A percentile compares a stretch with the other conserved stretches of the same genome.
These are phyloP conservation scores for Sinocyclocheilus maitianheensis DNA, from an alignment of 2,113 vertebrate species.

Conservation along the genomic window DNA sequence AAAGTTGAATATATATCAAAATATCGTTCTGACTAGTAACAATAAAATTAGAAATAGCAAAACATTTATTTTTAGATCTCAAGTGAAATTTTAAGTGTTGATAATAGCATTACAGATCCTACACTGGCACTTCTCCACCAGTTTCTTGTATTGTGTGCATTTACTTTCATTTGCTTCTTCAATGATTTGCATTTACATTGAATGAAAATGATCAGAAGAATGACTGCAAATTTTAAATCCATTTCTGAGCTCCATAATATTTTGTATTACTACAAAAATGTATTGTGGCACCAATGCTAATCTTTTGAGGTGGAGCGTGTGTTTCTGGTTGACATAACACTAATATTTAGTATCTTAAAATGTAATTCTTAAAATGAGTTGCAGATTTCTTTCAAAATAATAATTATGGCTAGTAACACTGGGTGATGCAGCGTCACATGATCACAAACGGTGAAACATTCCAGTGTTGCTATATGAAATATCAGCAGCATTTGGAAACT, in stretches of 20 bases:
- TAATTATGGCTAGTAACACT: background rate
- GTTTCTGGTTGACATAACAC: background rate
- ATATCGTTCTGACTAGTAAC: background rate
- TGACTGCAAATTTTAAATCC: background rate
- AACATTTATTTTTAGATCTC: background rate
- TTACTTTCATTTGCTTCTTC: background rate
- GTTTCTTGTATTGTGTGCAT: background rate
- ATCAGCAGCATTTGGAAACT: background rate
- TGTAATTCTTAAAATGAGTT: background rate
- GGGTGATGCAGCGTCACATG: background rate
- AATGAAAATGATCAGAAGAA: background rate
- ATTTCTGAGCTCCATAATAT: background rate
- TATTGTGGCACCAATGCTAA: background rate
- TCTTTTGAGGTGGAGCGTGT: background rate
- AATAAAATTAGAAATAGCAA: background rate
- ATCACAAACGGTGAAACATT: background rate
- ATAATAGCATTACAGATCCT: background rate
- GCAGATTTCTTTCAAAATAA: background rate
- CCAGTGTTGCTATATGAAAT: background rate
- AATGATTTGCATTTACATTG: background rate
- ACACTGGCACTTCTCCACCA: background rate
- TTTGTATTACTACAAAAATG: background rate
- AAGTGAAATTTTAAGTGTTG: background rate
- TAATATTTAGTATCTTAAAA: background rate
- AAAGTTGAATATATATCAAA: too few relatives aligned